These are phyloP conservation scores for Noctua janthina DNA, from an alignment of 2,888 invertebrate genomes.

Conservation along the genomic window DNA sequence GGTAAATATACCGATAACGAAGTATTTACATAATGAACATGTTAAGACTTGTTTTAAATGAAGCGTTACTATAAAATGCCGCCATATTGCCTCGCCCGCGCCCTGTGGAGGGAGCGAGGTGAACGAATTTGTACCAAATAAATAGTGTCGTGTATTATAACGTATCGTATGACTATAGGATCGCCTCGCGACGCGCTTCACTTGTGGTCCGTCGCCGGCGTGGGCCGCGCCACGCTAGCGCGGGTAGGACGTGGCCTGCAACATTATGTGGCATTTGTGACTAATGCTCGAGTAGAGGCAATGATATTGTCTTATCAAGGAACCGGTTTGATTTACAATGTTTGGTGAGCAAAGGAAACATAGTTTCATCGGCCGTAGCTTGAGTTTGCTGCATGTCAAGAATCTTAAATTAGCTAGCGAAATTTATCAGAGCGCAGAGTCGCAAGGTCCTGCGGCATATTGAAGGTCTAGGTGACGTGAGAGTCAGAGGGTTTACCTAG, in stretches of 20 bases:
- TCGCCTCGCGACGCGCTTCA: constrained; percentile 16
- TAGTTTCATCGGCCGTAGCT: background rate
- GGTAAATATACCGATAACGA: constrained; percentile 28
- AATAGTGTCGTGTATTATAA: constrained; percentile 55
- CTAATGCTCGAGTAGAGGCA: too few species aligned
- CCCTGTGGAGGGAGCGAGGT: constrained; percentile 21
- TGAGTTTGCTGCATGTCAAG: too few species aligned
- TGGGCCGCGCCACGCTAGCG: constrained; percentile 15
- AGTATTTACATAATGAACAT: constrained; percentile 55
- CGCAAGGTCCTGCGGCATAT: background rate
- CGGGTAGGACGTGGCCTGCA: constrained; percentile 55
- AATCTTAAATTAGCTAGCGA: too few species aligned
- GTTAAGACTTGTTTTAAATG: constrained; percentile 30
- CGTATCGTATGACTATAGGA: constrained; percentile 52
- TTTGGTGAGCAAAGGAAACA: background rate
- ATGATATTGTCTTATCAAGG: background rate
- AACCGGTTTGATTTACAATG: background rate
- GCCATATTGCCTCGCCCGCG: constrained; percentile 58
- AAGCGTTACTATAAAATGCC: constrained; percentile 66
- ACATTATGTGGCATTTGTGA: background rate
- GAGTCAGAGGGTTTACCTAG: background rate
- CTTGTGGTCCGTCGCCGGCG: constrained; percentile 4
- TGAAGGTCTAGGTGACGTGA: background rate
- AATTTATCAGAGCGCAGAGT: too few species aligned
- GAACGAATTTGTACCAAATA: constrained; percentile 62